These are phyloP conservation scores for Aphelocoma californica DNA, from an alignment of 2,797 vertebrate genomes.

Conservation along the genomic window DNA sequence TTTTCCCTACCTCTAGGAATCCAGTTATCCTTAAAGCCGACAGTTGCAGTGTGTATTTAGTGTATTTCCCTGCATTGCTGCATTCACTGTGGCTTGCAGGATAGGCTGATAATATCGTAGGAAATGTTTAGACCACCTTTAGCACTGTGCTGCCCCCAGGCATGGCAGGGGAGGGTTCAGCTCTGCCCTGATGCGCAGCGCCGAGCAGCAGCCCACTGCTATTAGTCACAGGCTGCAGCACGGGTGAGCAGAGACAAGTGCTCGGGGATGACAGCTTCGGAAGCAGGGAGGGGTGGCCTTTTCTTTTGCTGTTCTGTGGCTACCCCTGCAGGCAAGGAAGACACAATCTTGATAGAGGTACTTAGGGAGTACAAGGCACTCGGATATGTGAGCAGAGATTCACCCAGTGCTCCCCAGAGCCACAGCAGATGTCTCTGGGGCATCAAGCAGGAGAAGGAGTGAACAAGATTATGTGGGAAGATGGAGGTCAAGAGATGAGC, in stretches of 20 bases:
- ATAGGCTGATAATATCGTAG: accelerated
- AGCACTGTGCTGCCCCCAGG: neutral
- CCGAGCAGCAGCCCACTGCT: neutral
- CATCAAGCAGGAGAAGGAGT: neutral
- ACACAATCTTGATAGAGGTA: neutral
- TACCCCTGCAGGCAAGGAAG: conserved; percentile 41
- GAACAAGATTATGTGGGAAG: neutral
- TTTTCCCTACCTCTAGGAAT: neutral
- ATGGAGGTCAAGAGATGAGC: neutral
- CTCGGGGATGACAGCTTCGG: neutral
- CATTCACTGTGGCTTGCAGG: neutral
- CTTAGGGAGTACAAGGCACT: neutral
- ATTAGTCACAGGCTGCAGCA: neutral
- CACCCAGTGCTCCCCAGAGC: neutral
- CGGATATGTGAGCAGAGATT: neutral
- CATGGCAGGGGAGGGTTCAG: neutral
- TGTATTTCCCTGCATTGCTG: neutral
- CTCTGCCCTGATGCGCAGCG: accelerated
- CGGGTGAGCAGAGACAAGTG: neutral
- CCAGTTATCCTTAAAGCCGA: neutral
- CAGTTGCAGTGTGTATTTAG: neutral
- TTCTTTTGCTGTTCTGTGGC: conserved; percentile 23
- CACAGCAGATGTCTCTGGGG: neutral
- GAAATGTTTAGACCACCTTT: neutral
- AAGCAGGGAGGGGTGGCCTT: neutral